Conservation (phyloP, 2,888 invertebrate genomes). For the Ligdia adustata region DNA sequence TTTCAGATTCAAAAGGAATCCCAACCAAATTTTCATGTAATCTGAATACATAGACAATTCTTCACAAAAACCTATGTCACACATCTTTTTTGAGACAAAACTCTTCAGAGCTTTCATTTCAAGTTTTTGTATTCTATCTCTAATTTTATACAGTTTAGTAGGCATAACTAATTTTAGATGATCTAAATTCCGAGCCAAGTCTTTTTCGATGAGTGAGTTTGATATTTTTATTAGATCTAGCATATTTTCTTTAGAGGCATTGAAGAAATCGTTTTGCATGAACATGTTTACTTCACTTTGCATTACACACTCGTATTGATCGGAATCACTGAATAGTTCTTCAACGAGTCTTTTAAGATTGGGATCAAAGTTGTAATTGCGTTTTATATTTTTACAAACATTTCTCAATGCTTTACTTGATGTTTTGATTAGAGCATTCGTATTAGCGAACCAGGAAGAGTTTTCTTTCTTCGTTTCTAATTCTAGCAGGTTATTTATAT, state of each 20-base stretch:
- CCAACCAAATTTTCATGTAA: conserved; percentile 51
- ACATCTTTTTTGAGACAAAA: conserved; percentile 46
- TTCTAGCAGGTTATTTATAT: too few relatives aligned
- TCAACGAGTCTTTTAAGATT: conserved; percentile 38
- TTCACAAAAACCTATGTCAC: conserved; percentile 49
- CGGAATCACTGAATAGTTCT: conserved; percentile 39
- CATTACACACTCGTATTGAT: conserved; percentile 44
- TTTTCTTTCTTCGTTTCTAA: neutral
- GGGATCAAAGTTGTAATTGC: conserved; percentile 41
- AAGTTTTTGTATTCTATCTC: conserved; percentile 51
- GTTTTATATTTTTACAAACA: conserved; percentile 39
- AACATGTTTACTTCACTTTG: conserved; percentile 43
- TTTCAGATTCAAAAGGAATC: conserved; percentile 41
- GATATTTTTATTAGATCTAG: conserved; percentile 53
- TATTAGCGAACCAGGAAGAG: neutral
- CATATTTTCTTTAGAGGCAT: conserved; percentile 45
- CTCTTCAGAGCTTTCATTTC: conserved; percentile 51
- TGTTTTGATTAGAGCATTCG: neutral
- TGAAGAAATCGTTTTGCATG: conserved; percentile 33
- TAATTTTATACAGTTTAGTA: conserved; percentile 46
- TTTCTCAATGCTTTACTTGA: conserved; percentile 6
- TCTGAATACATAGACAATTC: conserved; percentile 49
- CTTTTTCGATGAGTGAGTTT: conserved; percentile 46
- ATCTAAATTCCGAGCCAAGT: conserved; percentile 39
- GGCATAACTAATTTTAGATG: conserved; percentile 36